Percentiles rank a stretch among this genome's conserved stretches.
phyloP scores from a whole-genome alignment of 2,113 vertebrate species.

The Thamnophis sirtalis region DNA sequence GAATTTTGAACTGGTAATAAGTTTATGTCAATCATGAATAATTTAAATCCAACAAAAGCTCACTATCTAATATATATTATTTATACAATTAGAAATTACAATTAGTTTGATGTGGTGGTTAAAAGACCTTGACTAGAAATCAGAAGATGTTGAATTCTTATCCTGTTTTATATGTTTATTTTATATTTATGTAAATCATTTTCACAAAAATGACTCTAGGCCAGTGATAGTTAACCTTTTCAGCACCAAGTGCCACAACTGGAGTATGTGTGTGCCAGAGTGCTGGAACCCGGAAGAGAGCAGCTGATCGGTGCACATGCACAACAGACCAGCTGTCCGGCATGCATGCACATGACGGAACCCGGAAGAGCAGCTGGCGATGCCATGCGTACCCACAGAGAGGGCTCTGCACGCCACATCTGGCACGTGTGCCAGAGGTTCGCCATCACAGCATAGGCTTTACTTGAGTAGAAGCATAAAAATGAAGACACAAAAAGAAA shows the following conservation, averaged over 20 bases:
- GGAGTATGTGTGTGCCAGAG: too few relatives aligned
- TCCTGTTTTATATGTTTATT: neutral
- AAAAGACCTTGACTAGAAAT: neutral
- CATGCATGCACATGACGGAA: too few relatives aligned
- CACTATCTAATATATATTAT: neutral
- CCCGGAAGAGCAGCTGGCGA: too few relatives aligned
- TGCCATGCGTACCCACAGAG: too few relatives aligned
- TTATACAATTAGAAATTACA: neutral
- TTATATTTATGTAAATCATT: neutral
- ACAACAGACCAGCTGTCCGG: too few relatives aligned
- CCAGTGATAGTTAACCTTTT: too few relatives aligned
- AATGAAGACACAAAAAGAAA: neutral
- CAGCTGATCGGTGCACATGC: too few relatives aligned
- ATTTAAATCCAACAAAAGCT: neutral
- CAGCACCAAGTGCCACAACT: too few relatives aligned
- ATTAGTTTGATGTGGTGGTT: neutral
- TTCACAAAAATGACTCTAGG: neutral
- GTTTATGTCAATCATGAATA: neutral
- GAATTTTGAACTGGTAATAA: neutral
- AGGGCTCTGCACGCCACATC: too few relatives aligned
- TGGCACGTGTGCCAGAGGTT: too few relatives aligned
- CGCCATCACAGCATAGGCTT: neutral
- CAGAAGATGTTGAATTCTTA: neutral
- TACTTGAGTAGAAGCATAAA: neutral
- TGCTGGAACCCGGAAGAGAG: too few relatives aligned